Conservation (phyloP, 1,140 invertebrate genomes). For the Whitmania pigra region DNA sequence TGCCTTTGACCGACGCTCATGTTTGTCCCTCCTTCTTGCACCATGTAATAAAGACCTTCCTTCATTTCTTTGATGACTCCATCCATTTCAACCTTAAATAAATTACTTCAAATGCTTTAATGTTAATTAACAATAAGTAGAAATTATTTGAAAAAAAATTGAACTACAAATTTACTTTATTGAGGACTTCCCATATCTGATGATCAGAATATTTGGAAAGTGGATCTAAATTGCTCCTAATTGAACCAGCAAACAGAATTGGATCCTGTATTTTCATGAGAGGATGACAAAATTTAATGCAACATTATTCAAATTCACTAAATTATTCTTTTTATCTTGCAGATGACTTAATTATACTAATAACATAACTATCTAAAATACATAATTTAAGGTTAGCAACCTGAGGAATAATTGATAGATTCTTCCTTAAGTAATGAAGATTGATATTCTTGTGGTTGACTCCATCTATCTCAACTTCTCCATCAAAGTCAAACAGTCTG, state of each 20-base stretch:
- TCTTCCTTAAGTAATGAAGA: slow-evolving; percentile 55
- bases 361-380: background rate
- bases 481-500: slow-evolving; percentile 45
- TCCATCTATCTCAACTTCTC: slow-evolving; percentile 54
- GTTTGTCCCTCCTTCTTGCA: slow-evolving; percentile 42
- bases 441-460: slow-evolving; percentile 53
- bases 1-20: slow-evolving; percentile 53
- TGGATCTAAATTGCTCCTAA: slow-evolving; percentile 54
- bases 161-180: slow-evolving; percentile 28
- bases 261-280: slow-evolving; percentile 39
- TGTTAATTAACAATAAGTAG: too few relatives aligned
- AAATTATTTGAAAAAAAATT: too few relatives aligned
- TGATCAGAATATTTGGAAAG: slow-evolving; percentile 47
- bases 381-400: slow-evolving; percentile 37
- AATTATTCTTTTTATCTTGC: background rate
- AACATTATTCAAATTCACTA: background rate
- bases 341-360: too few relatives aligned
- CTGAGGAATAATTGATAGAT: slow-evolving; percentile 78
- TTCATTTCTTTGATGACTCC: slow-evolving; percentile 26
- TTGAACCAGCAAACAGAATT: slow-evolving; percentile 42
- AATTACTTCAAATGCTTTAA: background rate
- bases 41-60: slow-evolving; percentile 27
- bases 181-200: slow-evolving; percentile 39
- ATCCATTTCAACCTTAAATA: slow-evolving; percentile 17
- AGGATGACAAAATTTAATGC: background rate